Conservation (phyloP, 2,888 invertebrate species). For the Hypsopygia costalis region DNA sequence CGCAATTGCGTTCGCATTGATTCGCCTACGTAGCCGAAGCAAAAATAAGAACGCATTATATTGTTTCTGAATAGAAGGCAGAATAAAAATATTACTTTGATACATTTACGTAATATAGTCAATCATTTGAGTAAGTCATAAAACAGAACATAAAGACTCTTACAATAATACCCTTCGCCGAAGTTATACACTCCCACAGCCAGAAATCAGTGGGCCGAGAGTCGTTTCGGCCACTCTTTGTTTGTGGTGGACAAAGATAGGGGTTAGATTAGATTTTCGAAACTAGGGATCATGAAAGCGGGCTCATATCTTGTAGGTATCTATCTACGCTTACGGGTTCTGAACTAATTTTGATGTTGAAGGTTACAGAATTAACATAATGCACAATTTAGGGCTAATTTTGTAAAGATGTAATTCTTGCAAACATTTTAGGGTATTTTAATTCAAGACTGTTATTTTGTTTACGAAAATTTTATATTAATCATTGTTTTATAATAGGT, state of each 20-base stretch:
- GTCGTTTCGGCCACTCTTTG: slow-evolving; percentile 4
- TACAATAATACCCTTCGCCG: neutral
- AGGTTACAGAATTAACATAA: neutral
- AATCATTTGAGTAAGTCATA: no score
- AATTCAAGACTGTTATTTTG: no score
- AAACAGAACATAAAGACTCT: no score
- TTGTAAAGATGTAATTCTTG: neutral
- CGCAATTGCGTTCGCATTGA: no score
- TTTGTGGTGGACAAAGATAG: slow-evolving; percentile 9
- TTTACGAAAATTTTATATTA: no score
- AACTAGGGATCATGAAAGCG: slow-evolving; percentile 3
- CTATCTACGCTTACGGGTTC: slow-evolving; percentile 5
- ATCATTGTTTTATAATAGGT: no score
- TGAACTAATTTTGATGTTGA: slow-evolving; percentile 1
- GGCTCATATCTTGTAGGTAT: slow-evolving; percentile 2
- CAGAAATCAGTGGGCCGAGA: slow-evolving; percentile 1
- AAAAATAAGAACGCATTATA: no score
- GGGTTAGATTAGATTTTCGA: slow-evolving; percentile 9
- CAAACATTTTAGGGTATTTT: no score
- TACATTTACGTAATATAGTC: no score
- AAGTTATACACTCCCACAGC: neutral
- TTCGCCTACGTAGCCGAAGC: no score
- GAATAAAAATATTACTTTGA: no score
- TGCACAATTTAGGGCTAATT: neutral
- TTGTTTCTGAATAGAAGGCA: no score